These are phyloP conservation scores for Apodemus sylvaticus DNA, from an alignment of 2,113 vertebrate species.

Conservation along the genomic window DNA sequence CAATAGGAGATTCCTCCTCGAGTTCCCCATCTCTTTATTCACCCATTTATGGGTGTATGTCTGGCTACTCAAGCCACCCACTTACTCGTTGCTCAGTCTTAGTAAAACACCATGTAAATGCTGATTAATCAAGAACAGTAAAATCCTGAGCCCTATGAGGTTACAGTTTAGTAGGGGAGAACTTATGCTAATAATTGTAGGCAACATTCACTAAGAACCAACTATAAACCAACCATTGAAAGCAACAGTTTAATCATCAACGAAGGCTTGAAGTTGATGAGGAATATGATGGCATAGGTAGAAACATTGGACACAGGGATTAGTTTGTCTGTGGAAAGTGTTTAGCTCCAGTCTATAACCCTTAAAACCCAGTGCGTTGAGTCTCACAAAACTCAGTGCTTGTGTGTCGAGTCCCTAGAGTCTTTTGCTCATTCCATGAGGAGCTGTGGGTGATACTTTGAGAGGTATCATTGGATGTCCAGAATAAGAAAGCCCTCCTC, in stretches of 20 bases:
- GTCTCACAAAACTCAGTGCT: neutral
- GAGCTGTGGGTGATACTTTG: neutral
- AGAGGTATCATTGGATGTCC: neutral
- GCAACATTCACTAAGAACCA: neutral
- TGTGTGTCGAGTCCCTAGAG: neutral
- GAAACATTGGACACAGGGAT: neutral
- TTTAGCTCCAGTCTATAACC: neutral
- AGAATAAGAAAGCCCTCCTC: neutral
- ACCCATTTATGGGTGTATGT: neutral
- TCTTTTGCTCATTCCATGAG: neutral
- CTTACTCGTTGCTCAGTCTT: neutral
- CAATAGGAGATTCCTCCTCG: neutral
- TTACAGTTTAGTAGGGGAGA: neutral
- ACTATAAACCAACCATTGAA: neutral
- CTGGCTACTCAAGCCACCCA: neutral
- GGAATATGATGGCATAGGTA: neutral
- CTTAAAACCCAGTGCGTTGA: neutral
- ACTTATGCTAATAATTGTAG: conserved; percentile 17
- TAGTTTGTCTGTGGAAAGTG: conserved; percentile 10
- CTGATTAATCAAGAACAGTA: neutral
- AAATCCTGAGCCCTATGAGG: neutral
- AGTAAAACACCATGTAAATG: neutral
- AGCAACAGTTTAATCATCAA: conserved; percentile 4
- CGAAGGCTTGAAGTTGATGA: neutral
- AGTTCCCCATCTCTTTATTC: neutral